Evolutionary conservation across 2,797 vertebrate species (phyloP).

Genomic region (Enteromius thamalakanensis): DNA sequence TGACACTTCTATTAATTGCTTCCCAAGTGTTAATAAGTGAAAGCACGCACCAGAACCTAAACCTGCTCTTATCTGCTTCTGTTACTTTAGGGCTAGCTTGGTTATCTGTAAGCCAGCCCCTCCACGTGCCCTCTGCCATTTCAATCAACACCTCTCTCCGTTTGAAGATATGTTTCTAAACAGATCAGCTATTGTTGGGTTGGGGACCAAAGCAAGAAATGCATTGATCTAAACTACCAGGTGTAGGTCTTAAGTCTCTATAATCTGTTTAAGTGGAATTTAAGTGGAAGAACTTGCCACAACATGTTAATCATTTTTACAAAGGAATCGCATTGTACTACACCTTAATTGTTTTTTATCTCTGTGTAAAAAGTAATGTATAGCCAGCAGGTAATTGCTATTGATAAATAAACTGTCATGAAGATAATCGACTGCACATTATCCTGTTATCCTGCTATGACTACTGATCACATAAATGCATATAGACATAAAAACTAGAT

Average conservation of each 20-base stretch:
- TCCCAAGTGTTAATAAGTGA: not conserved
- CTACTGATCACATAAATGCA: not conserved
- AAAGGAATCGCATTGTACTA: constrained; percentile 3
- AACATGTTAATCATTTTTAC: constrained; percentile 12
- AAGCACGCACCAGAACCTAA: not conserved
- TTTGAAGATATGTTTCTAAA: not conserved
- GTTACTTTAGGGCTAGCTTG: constrained; percentile 3
- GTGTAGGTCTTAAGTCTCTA: constrained; percentile 14
- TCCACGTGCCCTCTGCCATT: constrained; percentile 9
- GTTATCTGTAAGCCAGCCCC: constrained; percentile 21
- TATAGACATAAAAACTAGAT: not conserved
- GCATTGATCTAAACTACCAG: constrained; percentile 32
- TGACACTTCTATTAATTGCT: not conserved
- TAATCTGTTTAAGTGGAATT: constrained; percentile 22
- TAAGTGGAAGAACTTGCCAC: constrained; percentile 14
- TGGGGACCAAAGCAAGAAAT: constrained; percentile 11
- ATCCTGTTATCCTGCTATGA: too few relatives aligned
- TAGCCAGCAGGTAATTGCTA: too few relatives aligned
- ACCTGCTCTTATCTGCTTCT: not conserved
- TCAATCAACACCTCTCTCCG: not conserved
- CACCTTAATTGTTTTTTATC: constrained; percentile 10
- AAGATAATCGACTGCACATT: too few relatives aligned
- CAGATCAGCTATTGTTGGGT: not conserved
- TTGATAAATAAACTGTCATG: too few relatives aligned
- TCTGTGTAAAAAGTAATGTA: not conserved